A percentile compares a stretch with the other conserved stretches of the same genome.
phyloP scores from a whole-genome alignment of 64 coral and sea anemone genomes.

The Montipora capricornis region DNA sequence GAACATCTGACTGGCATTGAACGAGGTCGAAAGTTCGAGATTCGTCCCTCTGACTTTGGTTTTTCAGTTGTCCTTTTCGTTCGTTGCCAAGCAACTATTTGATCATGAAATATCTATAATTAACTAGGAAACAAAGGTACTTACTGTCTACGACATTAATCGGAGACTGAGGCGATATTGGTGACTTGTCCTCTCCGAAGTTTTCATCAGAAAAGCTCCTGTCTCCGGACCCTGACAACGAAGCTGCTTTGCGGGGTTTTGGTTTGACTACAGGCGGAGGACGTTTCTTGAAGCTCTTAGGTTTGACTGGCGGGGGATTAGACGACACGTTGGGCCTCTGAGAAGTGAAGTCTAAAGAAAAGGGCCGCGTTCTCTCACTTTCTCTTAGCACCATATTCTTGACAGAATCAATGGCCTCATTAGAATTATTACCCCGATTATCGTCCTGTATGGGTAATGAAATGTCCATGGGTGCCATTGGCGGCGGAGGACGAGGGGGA shows the following conservation, averaged over 20 bases:
- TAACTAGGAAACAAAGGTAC: neutral
- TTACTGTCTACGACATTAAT: neutral
- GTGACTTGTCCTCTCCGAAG: neutral
- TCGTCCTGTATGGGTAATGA: neutral
- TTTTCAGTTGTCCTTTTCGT: too few species aligned
- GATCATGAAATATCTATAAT: neutral
- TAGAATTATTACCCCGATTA: neutral
- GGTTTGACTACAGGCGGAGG: constrained; percentile 54
- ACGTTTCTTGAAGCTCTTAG: constrained; percentile 67
- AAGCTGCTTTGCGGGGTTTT: constrained; percentile 40
- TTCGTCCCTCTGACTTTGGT: too few species aligned
- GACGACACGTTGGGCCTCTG: constrained; percentile 65
- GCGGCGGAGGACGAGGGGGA: constrained; percentile 35
- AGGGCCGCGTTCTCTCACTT: constrained; percentile 6
- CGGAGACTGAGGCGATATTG: constrained; percentile 8
- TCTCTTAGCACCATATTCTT: constrained; percentile 10
- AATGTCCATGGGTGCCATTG: constrained; percentile 27
- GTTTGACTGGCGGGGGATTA: constrained; percentile 72
- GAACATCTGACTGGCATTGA: too few species aligned
- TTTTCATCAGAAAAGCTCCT: constrained; percentile 10
- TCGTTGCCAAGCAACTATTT: too few species aligned
- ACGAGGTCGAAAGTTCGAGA: too few species aligned
- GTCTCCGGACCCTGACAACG: neutral
- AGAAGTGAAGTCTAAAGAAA: constrained; percentile 26
- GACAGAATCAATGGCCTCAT: neutral